Evolutionary conservation across 2,113 vertebrate genomes (phyloP), one percentile per base, ranked within the genome.

Genomic region (Prionailurus bengalensis): DNA sequence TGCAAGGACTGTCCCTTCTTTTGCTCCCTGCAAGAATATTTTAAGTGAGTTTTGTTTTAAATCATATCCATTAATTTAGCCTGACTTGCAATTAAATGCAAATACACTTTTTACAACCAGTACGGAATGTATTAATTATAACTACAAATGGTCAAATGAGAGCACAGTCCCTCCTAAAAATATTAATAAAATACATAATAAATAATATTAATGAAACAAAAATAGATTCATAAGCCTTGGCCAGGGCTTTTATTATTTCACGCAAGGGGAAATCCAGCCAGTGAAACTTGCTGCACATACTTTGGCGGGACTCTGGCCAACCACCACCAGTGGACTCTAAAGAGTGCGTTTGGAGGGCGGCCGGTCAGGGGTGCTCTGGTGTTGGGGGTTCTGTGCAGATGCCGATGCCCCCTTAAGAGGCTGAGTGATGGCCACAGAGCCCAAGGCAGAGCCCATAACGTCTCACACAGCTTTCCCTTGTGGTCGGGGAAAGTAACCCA

Each of bases 111-210:
- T 99, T 98, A 99, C 98, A 98, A 98, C 98, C 98, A 88, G 98
- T 98, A 98, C 97, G 39, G 98, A 99, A 98, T 99, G 98, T 99
- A 99, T 99, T 99, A 99, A 99, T 99, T 99, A 99, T 98, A 99
- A 99, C 98, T 98, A 98, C 98, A 98, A 99, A 98, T 98, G 98
- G 98, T 98, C 98, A 99, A 99, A 98, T 98, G 97, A 99, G 98
- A 99, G 98, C 98, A 98, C 98, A 98, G 97, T 98, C 98, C 98
- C 98, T 98, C 98, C 98, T 98, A 99, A 98, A 98, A 98, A 98
- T 97, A 98, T 98, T 98, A 99, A 99, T 98, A 98, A 99, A 99
- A 99, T 98, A 48, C 98, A 79, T 97, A 97, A 98, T 99, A 99
- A 99, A 98, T 99, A 98, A 98, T 70, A 97, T 98, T 98, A 98